Base-by-base conservation (phyloP, 2,888 invertebrate species). In the Harpagoxenus sublaevis region DNA sequence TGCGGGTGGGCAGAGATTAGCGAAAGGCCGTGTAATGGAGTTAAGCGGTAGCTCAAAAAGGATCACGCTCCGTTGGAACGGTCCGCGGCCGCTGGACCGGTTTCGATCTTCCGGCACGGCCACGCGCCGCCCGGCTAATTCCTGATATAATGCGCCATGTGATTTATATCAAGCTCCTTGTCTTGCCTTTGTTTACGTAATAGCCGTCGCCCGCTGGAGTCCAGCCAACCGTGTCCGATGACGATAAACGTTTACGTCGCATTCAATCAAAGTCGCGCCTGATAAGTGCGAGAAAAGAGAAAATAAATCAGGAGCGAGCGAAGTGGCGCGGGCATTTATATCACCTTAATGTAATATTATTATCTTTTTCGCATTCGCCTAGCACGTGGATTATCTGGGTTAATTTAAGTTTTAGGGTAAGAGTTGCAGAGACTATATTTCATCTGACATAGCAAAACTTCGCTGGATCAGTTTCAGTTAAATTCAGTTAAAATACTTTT, bases 31-130 rank as follows among this genome's bases (percentile, higher is more conserved):
- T 79, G 79, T 88, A 90, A 88, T 83, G 88, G 88, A 92, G 91
- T 88, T 90, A 91, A 85, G 88, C 85, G 90, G 83, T 88, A 89
- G 89, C 92, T 92, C 91, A 92, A 93, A 93, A 93, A 93, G 88
- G 92, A 92, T 92, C 91, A 92, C 91, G 91, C 93, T 92, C 85
- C 89, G 89, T 74, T 92, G 91, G 68, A 89, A 86, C 84, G 70
- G 84, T 88, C 88, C 89, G 90, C 88, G 90, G 91, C 86, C n/a
- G 55, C 70, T 35, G 87, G 65, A 68, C 77, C 84, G 53, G 65
- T 78, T 73, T 75, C 83, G 73, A 70, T 84, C 79, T 78, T 86
- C 70, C 87, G 48, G 73, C 39, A 48, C 55, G 82, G 87, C 73
- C 89, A 87, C 89, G 89, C 84, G 90, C 83, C 73, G 48, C n/a